Evolutionary conservation across 92 coral and sea anemone genomes (phyloP).

Genomic region (Porites rus): DNA sequence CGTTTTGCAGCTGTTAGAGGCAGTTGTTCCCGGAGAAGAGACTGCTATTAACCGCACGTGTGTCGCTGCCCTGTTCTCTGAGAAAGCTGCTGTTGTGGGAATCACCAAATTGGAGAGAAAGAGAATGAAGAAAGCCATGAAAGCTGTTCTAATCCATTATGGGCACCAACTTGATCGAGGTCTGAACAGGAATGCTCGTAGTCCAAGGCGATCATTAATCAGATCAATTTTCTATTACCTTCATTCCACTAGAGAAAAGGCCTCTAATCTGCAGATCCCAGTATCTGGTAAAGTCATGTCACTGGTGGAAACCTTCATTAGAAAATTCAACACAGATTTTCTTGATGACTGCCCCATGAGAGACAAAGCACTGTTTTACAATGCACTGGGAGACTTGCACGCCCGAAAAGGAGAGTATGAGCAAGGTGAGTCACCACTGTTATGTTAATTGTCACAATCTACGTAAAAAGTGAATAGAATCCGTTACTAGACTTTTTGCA

Average conservation of each 20-base stretch:
- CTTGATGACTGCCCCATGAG: conserved; percentile 19
- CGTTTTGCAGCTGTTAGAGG: conserved; percentile 16
- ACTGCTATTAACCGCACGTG: conserved; percentile 41
- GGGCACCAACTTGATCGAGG: conserved; percentile 27
- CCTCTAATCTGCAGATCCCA: conserved; percentile 24
- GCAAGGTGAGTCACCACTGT: conserved; percentile 16
- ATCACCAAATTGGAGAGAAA: neutral
- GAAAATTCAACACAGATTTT: conserved; percentile 8
- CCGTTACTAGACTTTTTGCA: too few species aligned
- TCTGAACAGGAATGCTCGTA: conserved; percentile 28
- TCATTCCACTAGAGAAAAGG: conserved; percentile 14
- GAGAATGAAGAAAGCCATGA: conserved; percentile 4
- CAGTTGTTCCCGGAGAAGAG: conserved; percentile 38
- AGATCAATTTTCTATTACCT: conserved; percentile 17
- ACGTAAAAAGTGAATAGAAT: too few species aligned
- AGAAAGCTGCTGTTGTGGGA: conserved; percentile 25
- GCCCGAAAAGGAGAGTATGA: conserved; percentile 17
- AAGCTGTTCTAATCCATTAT: conserved; percentile 10
- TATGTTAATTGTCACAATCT: neutral
- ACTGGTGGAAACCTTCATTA: neutral
- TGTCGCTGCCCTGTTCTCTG: conserved; percentile 35
- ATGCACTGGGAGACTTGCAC: conserved; percentile 19
- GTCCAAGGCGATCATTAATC: conserved; percentile 17
- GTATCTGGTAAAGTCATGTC: neutral
- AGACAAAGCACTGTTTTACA: conserved; percentile 39